Percentiles rank a stretch among this genome's conserved stretches.
Evolutionary conservation across 2,888 invertebrate species (phyloP).

Genomic region (Plusia festucae): DNA sequence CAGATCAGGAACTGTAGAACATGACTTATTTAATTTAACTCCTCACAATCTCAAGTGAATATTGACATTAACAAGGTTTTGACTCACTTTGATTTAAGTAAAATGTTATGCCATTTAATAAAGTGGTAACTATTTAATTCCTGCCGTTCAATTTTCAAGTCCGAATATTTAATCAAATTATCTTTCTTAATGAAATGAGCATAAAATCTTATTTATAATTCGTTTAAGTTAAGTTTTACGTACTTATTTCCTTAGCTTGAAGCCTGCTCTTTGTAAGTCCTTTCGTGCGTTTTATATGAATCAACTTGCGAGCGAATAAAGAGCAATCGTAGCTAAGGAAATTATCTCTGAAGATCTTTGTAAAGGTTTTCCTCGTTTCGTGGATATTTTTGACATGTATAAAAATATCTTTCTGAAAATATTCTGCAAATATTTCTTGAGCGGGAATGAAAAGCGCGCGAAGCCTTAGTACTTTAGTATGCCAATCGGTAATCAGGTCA

Average conservation of each 20-base stretch:
- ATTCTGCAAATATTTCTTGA: background rate
- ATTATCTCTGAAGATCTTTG: no score
- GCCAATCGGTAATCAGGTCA: background rate
- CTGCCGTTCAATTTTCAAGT: no score
- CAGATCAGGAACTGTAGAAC: conserved; percentile 25
- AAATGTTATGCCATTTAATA: background rate
- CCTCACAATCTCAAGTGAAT: conserved; percentile 14
- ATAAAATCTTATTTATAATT: no score
- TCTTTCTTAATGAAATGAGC: no score
- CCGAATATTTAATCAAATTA: background rate
- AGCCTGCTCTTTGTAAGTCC: no score
- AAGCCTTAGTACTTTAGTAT: background rate
- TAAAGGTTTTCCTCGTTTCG: background rate
- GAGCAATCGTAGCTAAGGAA: no score
- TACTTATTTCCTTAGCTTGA: no score
- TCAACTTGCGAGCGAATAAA: no score
- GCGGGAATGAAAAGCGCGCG: background rate
- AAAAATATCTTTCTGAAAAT: background rate
- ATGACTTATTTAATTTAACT: conserved; percentile 36
- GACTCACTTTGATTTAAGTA: conserved; percentile 14
- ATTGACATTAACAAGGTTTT: conserved; percentile 18
- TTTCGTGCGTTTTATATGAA: no score
- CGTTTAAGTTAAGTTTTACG: no score
- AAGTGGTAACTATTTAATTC: background rate
- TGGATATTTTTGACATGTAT: no score